phyloP scores from a whole-genome alignment of 2,113 vertebrate genomes.

The Gymnorhina tibicen region DNA sequence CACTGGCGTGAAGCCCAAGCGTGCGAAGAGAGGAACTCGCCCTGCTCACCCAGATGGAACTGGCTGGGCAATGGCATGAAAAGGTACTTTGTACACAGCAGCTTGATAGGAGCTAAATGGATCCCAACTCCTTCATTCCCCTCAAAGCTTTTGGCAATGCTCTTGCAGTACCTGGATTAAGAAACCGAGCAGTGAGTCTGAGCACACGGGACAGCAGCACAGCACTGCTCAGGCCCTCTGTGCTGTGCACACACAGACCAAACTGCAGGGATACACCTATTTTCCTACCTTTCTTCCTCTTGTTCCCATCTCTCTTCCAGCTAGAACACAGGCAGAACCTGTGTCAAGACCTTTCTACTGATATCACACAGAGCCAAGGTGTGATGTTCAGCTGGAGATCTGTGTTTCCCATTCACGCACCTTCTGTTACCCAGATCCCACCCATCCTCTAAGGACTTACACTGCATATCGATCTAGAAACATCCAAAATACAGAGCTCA shows the following conservation, averaged over 20 bases:
- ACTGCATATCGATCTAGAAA: background rate
- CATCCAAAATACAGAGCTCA: background rate
- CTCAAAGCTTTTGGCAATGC: background rate
- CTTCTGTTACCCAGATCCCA: background rate
- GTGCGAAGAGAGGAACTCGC: background rate
- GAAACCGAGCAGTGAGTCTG: accelerated
- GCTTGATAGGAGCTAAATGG: background rate
- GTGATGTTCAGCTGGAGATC: background rate
- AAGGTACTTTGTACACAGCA: background rate
- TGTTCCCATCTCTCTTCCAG: background rate
- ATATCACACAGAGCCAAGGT: background rate
- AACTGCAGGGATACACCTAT: background rate
- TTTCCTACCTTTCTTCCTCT: background rate
- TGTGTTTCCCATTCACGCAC: background rate
- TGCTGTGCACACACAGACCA: background rate
- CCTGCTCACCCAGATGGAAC: background rate
- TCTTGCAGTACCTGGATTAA: background rate
- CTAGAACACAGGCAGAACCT: background rate
- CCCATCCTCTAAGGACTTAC: background rate
- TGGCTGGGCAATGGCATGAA: background rate
- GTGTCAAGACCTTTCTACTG: background rate
- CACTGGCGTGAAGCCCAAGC: background rate
- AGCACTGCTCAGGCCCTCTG: accelerated
- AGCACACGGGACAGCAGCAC: background rate
- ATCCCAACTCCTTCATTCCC: background rate